These are phyloP conservation scores for Pterocles gutturalis DNA, from an alignment of 2,113 vertebrate genomes.

Conservation along the genomic window DNA sequence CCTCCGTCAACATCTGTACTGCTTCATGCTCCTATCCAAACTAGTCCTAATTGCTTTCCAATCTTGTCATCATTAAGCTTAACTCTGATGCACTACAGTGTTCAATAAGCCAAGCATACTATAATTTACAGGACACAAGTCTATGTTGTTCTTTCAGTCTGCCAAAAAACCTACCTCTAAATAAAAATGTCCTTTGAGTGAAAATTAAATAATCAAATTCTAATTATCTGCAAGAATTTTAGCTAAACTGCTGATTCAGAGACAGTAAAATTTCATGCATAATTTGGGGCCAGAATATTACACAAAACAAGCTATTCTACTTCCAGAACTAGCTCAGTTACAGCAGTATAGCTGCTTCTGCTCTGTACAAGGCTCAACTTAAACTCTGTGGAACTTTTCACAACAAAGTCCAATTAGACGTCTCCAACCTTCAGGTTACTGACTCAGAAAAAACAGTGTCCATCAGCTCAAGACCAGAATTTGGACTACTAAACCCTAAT, in stretches of 20 bases:
- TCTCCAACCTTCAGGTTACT: neutral
- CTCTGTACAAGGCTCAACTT: neutral
- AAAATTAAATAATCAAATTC: neutral
- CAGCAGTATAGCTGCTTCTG: neutral
- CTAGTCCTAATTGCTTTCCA: neutral
- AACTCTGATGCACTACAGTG: neutral
- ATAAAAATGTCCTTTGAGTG: neutral
- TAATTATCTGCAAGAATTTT: neutral
- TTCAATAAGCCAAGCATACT: neutral
- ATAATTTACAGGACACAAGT: neutral
- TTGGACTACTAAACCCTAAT: neutral
- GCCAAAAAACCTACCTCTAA: neutral
- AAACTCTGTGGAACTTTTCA: neutral
- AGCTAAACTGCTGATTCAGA: neutral
- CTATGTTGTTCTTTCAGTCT: neutral
- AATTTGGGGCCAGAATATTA: neutral
- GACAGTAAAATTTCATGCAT: neutral
- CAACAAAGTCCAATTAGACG: neutral
- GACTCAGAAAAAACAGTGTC: neutral
- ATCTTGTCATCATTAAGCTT: neutral
- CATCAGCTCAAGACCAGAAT: neutral
- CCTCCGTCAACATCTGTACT: neutral
- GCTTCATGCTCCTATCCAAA: neutral
- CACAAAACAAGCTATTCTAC: neutral
- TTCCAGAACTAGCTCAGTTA: neutral